Percentiles rank a stretch among this genome's conserved stretches.
phyloP scores from a whole-genome alignment of 2,888 invertebrate species.

The Xylocampa areola region DNA sequence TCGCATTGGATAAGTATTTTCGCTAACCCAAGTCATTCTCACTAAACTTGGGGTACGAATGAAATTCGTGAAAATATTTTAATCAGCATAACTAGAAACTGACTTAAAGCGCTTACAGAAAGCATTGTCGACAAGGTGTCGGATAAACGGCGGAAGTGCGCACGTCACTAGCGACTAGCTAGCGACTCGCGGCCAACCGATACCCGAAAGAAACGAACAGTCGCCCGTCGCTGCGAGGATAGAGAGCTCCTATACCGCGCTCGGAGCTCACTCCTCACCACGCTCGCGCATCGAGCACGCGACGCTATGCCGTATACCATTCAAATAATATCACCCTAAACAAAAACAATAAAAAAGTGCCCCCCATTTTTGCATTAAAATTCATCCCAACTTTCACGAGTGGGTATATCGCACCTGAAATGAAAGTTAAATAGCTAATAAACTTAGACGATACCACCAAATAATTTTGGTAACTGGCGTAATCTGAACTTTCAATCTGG shows the following conservation, averaged over 20 bases:
- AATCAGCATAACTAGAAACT: conserved; percentile 11
- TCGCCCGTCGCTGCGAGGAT: conserved; percentile 50
- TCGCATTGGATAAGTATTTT: too few species aligned
- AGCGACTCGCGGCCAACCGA: conserved; percentile 31
- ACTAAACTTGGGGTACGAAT: not conserved
- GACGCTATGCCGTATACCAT: conserved; percentile 3
- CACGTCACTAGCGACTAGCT: conserved; percentile 62
- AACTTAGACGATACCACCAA: conserved; percentile 59
- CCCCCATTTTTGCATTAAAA: conserved; percentile 8
- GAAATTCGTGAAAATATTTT: conserved; percentile 18
- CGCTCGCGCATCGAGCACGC: conserved; percentile 32
- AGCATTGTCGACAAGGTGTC: conserved; percentile 14
- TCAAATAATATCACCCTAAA: conserved; percentile 17
- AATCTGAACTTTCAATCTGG: conserved; percentile 63
- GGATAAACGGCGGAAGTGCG: conserved; percentile 54
- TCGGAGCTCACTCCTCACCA: conserved; percentile 7
- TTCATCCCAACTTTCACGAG: conserved; percentile 27
- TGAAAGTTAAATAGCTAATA: conserved; percentile 60
- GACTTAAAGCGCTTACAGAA: conserved; percentile 3
- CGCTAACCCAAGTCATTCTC: not conserved
- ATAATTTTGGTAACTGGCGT: conserved; percentile 60
- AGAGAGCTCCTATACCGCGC: conserved; percentile 39
- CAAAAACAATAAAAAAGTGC: not conserved
- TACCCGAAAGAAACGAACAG: conserved; percentile 49
- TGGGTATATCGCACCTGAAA: conserved; percentile 32